Evolutionary conservation across 2,797 vertebrate species (phyloP).

Genomic region (Presbytis comata): DNA sequence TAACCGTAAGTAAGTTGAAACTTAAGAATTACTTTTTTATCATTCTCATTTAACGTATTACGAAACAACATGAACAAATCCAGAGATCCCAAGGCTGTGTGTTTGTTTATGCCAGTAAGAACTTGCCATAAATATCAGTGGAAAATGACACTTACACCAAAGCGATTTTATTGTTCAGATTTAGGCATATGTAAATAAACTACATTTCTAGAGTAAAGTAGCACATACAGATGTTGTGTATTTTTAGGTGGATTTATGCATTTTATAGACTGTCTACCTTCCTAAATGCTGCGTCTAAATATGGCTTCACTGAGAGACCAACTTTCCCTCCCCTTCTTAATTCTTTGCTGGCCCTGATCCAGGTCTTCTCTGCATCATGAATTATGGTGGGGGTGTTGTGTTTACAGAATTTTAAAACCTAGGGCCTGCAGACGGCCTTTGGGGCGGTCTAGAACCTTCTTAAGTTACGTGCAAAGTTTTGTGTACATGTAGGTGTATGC

Average conservation of each 20-base stretch:
- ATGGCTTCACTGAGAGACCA: not conserved
- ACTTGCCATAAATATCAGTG: not conserved
- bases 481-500: not conserved
- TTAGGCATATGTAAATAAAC: not conserved
- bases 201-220: not conserved
- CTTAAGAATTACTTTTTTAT: not conserved
- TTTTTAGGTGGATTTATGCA: not conserved
- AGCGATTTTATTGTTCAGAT: not conserved
- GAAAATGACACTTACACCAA: rapidly evolving
- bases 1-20: not conserved
- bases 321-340: not conserved
- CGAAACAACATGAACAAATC: not conserved
- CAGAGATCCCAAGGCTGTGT: not conserved
- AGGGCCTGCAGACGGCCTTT: not conserved
- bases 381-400: not conserved
- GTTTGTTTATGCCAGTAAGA: not conserved
- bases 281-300: not conserved
- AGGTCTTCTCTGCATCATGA: not conserved
- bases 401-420: not conserved
- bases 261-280: not conserved
- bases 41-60: not conserved
- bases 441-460: not conserved
- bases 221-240: not conserved
- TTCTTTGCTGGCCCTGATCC: not conserved
- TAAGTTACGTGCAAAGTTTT: not conserved